Conservation (phyloP, 1,140 invertebrate genomes). For the Tetramorium alpestre region DNA sequence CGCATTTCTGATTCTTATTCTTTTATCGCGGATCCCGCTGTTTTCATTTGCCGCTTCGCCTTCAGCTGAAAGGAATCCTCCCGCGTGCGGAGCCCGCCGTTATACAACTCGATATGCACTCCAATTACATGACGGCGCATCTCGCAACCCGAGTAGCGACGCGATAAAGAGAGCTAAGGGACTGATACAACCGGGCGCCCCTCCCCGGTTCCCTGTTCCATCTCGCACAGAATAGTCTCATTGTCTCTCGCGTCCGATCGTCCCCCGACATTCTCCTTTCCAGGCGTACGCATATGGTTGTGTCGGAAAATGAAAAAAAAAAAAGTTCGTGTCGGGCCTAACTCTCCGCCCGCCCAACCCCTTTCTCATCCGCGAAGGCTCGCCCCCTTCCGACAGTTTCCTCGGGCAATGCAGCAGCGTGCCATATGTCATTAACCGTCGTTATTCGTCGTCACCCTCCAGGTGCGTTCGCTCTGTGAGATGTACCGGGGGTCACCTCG, state of each 20-base stretch:
- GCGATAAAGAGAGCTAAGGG: conserved; percentile 38
- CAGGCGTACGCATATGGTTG: conserved; percentile 36
- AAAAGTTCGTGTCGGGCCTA: not conserved
- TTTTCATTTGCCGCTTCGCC: conserved; percentile 44
- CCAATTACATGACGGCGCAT: conserved; percentile 42
- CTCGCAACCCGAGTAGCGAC: conserved; percentile 10
- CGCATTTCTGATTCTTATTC: not conserved
- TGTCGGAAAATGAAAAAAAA: conserved; percentile 33
- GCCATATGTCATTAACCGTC: conserved; percentile 53
- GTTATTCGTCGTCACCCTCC: conserved; percentile 29
- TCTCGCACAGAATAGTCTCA: conserved; percentile 68
- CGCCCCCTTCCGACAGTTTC: not conserved
- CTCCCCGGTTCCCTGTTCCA: not conserved
- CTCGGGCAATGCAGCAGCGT: conserved; percentile 9
- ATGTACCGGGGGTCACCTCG: conserved; percentile 13
- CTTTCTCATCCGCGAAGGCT: not conserved
- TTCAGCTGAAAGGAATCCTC: conserved; percentile 18
- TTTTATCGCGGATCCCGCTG: conserved; percentile 14
- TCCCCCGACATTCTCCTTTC: conserved; percentile 58
- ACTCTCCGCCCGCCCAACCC: not conserved
- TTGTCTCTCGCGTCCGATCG: conserved; percentile 69
- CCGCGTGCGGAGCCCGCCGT: not conserved
- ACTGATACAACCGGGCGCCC: conserved; percentile 20
- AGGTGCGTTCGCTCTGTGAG: not conserved
- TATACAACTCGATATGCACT: conserved; percentile 39